Evolutionary conservation across 2,113 vertebrate species (phyloP).

Genomic region (Grammomys dolichurus): DNA sequence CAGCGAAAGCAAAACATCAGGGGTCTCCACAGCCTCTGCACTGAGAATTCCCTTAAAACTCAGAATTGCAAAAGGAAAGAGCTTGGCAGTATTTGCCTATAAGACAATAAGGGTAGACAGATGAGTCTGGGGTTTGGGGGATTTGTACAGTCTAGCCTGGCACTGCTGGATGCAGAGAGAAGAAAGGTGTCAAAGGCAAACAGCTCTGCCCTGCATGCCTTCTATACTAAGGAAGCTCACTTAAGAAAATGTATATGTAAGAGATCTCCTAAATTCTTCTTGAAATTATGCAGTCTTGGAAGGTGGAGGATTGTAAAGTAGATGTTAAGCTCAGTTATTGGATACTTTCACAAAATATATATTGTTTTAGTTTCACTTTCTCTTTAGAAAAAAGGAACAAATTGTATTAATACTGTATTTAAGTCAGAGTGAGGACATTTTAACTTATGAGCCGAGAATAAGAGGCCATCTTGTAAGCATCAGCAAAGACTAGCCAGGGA

Average conservation of each 20-base stretch:
- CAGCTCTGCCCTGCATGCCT: not conserved
- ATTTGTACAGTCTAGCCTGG: not conserved
- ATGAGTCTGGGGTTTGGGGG: not conserved
- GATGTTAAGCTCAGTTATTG: constrained; percentile 25
- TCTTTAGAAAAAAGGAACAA: not conserved
- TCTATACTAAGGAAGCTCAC: constrained; percentile 13
- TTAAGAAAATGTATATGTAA: constrained; percentile 18
- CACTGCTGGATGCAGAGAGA: not conserved
- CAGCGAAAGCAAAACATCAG: not conserved
- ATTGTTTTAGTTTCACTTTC: constrained; percentile 49
- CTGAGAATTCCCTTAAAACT: not conserved
- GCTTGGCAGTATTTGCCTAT: not conserved
- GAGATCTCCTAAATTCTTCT: constrained; percentile 12
- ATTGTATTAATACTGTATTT: constrained; percentile 26
- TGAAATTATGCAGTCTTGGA: constrained; percentile 29
- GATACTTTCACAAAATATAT: constrained; percentile 47
- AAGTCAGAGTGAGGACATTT: constrained; percentile 28
- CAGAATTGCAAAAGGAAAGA: not conserved
- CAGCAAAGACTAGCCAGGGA: not conserved
- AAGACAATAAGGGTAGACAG: not conserved
- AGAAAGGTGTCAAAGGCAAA: not conserved
- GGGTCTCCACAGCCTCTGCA: not conserved
- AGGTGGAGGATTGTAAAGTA: constrained; percentile 24
- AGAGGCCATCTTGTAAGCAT: constrained; percentile 2
- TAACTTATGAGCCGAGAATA: constrained; percentile 23